Evolutionary conservation across 30 jellyfish, hydroid and myxozoan genomes (phyloP), one percentile per base, ranked within the genome.

Genomic region (Cassiopea andromeda): DNA sequence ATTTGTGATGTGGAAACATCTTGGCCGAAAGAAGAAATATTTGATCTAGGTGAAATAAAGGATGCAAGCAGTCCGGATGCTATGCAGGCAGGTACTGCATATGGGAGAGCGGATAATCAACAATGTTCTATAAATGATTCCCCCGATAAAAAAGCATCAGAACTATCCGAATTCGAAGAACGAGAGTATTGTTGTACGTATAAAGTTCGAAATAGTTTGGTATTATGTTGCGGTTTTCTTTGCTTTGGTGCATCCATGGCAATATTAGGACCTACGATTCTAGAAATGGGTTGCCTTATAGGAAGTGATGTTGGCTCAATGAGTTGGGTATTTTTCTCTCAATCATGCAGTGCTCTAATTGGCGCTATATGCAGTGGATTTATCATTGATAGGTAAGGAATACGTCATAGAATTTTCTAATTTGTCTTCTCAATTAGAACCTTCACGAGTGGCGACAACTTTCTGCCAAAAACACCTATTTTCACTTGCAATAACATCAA

Each of bases 251-350:
- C 99, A 16, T 96, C 99, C 2, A 96, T 96, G 99, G 99, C 99
- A 5, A 96, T 96, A 1, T 86, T 96, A 73, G 99, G 99, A 12
- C 99, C 99, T 54, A 96, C 99, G 2, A 95, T 96, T 47, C 89
- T 96, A 49, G 99, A 96, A 73, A 91, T 96, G 48, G 99, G 99
- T 15, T 96, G 99, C 69, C 87, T 96, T 13, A 92, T 97, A 1
- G 99, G 99, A 69, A 93, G 91, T 57, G 98, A 96, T 83, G 99
- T 96, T 44, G 99, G 99, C 16, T 81, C 88, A 5, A 96, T 96
- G 99, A 96, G 99, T 80, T 96, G 99, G 99, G 99, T 96, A n/a
- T 96, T 96, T 91, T 96, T 96, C 75, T 94, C 99, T 15, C 99
- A 96, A 75, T 91, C 99, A 1, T 92, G 97, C 84, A 92, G 98